These are phyloP conservation scores for Anagyrus pseudococci DNA, from an alignment of 2,888 invertebrate species.

Conservation along the genomic window DNA sequence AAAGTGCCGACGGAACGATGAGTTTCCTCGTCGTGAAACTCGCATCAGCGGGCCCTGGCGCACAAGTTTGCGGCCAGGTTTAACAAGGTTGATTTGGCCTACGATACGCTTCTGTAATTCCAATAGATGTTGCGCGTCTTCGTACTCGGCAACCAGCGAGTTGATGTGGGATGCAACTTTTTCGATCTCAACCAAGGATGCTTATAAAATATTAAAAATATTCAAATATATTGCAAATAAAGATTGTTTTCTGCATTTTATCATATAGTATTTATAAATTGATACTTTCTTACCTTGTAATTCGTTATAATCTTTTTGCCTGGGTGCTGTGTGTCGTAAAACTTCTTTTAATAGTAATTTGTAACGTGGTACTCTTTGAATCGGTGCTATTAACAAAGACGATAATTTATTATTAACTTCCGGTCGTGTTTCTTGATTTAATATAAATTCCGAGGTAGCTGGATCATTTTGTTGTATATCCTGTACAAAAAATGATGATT, in stretches of 20 bases:
- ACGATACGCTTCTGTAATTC: constrained; percentile 72
- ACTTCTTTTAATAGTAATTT: constrained; percentile 75
- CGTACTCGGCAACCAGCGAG: constrained; percentile 75
- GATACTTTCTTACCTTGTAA: constrained; percentile 61
- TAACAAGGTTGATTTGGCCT: constrained; percentile 70
- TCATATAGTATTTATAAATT: constrained; percentile 18
- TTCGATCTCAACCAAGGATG: constrained; percentile 72
- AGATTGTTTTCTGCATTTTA: not conserved
- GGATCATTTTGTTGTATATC: constrained; percentile 64
- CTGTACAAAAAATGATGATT: constrained; percentile 49
- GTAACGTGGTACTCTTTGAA: constrained; percentile 81
- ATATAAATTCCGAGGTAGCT: constrained; percentile 67
- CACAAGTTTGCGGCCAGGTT: constrained; percentile 73
- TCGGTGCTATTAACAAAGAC: constrained; percentile 77
- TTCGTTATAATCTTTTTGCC: constrained; percentile 66
- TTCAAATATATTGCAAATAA: constrained; percentile 2
- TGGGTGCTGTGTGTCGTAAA: constrained; percentile 66
- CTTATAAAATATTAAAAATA: constrained; percentile 57
- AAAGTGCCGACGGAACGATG: constrained; percentile 66
- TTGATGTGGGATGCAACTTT: constrained; percentile 76
- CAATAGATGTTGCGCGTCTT: constrained; percentile 73
- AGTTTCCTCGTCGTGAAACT: constrained; percentile 64
- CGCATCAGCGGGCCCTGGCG: constrained; percentile 72
- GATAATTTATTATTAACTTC: constrained; percentile 75
- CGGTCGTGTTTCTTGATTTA: constrained; percentile 71